These are phyloP conservation scores for Ctenochaetus hawaiiensis DNA, from an alignment of 2,797 vertebrate genomes.

Conservation along the genomic window DNA sequence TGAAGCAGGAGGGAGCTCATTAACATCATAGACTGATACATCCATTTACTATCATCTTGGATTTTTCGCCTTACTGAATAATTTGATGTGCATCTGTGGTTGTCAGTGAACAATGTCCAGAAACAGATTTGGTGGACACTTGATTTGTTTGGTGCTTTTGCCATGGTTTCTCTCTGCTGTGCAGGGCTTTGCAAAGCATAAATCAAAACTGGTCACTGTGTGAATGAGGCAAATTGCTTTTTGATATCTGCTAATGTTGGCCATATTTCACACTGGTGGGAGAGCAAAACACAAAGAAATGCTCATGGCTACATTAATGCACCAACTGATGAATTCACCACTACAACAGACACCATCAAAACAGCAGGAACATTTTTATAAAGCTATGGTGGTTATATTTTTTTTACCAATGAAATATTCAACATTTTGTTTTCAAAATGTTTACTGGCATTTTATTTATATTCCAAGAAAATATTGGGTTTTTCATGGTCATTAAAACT, in stretches of 20 bases:
- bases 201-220: conserved; percentile 3
- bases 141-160: background rate
- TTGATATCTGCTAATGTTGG: conserved; percentile 12
- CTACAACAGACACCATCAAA: conserved; percentile 2
- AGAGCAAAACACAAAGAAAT: conserved; percentile 11
- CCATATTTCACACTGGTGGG: conserved; percentile 7
- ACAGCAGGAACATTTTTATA: background rate
- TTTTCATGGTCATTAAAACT: no score
- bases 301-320: background rate
- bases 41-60: background rate
- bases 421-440: no score
- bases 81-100: background rate
- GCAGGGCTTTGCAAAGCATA: background rate
- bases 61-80: background rate
- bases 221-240: conserved; percentile 11
- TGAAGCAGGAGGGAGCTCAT: background rate
- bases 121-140: background rate
- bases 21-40: no score
- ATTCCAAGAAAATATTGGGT: no score
- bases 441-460: no score
- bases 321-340: conserved; percentile 11
- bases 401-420: no score
- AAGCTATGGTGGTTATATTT: background rate
- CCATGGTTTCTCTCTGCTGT: background rate
- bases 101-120: background rate